These are phyloP conservation scores for Gastracanthus pulcherrimus DNA, from an alignment of 2,888 invertebrate genomes.

Conservation along the genomic window DNA sequence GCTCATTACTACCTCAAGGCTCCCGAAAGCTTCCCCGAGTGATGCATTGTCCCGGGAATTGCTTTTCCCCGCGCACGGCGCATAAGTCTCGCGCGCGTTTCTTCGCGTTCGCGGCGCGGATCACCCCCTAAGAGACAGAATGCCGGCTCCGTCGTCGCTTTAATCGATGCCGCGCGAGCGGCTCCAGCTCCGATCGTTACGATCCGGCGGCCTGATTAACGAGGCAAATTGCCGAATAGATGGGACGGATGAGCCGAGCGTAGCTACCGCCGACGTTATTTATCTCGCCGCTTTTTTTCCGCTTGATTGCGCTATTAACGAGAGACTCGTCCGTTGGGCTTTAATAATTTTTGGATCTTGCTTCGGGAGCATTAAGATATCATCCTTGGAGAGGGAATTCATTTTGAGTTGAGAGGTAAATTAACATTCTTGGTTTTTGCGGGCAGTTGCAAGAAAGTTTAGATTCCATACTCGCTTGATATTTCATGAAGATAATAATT, in stretches of 20 bases:
- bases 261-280: neutral
- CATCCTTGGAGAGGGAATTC: neutral
- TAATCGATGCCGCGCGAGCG: constrained; percentile 68
- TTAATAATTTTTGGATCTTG: constrained; percentile 33
- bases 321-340: neutral
- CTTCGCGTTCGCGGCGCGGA: no score
- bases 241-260: neutral
- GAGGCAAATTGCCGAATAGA: constrained; percentile 70
- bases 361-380: constrained; percentile 17
- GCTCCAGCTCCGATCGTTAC: constrained; percentile 64
- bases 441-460: no score
- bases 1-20: constrained; percentile 9
- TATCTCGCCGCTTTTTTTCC: neutral
- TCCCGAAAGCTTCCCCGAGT: constrained; percentile 53
- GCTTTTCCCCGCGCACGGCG: no score
- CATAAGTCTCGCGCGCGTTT: constrained; percentile 63
- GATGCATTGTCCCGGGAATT: constrained; percentile 72
- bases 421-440: constrained; percentile 18
- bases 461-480: no score
- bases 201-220: constrained; percentile 68
- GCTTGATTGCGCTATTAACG: constrained; percentile 9
- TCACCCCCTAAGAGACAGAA: no score
- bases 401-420: neutral
- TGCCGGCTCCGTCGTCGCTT: no score
- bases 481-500: no score